Evolutionary conservation across 64 coral and sea anemone species (phyloP).

Genomic region (Platygyra sinensis): DNA sequence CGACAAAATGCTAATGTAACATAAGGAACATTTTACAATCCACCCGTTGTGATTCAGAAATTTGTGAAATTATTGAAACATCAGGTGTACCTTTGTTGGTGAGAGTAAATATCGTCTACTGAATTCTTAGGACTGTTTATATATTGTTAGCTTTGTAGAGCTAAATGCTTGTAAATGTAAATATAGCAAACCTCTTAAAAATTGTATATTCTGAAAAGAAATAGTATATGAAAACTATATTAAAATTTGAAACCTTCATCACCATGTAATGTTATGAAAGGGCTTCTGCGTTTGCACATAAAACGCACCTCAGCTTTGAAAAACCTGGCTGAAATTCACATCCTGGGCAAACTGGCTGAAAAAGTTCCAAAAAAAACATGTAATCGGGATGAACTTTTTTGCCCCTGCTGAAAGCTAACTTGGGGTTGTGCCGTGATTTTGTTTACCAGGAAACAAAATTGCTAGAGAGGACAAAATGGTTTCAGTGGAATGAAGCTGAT

Average conservation of each 20-base stretch:
- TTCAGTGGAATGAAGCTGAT: too few species aligned
- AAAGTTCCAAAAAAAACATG: too few species aligned
- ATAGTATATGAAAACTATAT: neutral
- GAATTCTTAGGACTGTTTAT: neutral
- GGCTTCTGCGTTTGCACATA: too few species aligned
- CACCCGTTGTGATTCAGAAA: neutral
- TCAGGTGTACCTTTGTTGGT: neutral
- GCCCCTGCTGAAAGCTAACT: too few species aligned
- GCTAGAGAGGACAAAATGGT: too few species aligned
- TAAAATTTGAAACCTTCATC: neutral
- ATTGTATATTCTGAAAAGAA: neutral
- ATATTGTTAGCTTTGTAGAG: neutral
- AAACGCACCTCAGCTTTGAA: too few species aligned
- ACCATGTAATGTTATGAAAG: neutral
- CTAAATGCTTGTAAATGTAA: neutral
- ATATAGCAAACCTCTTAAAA: neutral
- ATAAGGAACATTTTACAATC: neutral
- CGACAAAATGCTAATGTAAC: too few species aligned
- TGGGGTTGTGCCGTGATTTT: too few species aligned
- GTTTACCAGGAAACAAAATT: too few species aligned
- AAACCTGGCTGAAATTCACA: too few species aligned
- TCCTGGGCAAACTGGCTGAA: too few species aligned
- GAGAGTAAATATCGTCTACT: neutral
- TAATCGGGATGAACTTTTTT: too few species aligned
- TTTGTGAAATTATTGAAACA: neutral